Percentiles rank a stretch among this genome's conserved stretches.
Evolutionary conservation across 2,113 vertebrate species (phyloP).

Genomic region (Bos taurus): ARS-UCD2.0 NC_037335.1:107324001-107324500

Average conservation of each 20-base stretch:
- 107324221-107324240: not conserved
- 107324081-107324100: not conserved
- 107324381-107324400: not conserved
- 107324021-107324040: not conserved
- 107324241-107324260: not conserved
- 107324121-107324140: not conserved
- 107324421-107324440: not conserved
- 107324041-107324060: not conserved
- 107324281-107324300: not conserved
- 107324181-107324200: not conserved
- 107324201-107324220: not conserved
- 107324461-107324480: not conserved
- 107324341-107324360: not conserved
- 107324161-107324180: not conserved
- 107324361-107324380: not conserved
- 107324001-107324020: not conserved
- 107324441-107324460: not conserved
- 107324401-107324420: not conserved
- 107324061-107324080: not conserved
- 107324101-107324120: not conserved
- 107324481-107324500: slow-evolving; percentile 35
- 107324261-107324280: not conserved
- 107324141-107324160: not conserved
- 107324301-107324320: not conserved
- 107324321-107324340: not conserved